Base-by-base conservation (phyloP, 2,888 invertebrate species). In the Hydroisotoma schaefferi region DNA sequence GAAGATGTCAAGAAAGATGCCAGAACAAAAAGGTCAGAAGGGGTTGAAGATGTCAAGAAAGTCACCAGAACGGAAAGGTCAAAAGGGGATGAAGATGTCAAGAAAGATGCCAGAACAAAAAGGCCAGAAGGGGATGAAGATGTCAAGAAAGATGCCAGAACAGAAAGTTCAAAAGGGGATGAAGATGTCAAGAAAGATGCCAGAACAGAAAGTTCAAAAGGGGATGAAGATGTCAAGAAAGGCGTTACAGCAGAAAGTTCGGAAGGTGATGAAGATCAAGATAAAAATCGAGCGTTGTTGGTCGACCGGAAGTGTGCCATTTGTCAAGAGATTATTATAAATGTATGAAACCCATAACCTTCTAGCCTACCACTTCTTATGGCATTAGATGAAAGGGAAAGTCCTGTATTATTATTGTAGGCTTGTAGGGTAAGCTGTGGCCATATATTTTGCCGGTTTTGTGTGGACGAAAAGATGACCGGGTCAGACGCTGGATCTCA, bases 371-470 rank as follows among this genome's bases (percentile, higher is more conserved):
- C 33, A 6, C 20, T 40, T 15, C 40, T 4, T 40, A 10, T 8
- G 20, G n/a, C 5, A 5, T 15, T 15, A 40, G n/a, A 10, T 40
- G 8, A 20, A 40, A 40, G 4, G 15, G n/a, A 20, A 10, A 18
- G 15, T 33, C 33, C 6, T 6, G 33, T 33, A 10, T 10, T 33
- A 33, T 15, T 5, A 8, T 40, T 40, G n/a, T 18, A 63, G 63
- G 59, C 59, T 3, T 59, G 63, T 43, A 59, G 63, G 5, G 54
- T 59, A 3, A 57, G 57, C 28, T 63, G 63, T 27, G 63, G 59
- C 1, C 63, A 63, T 25, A 49, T 29, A 8, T 63, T 49, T 44
- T 63, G 63, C 38, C 63, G 63, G 4, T 43, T 59, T 28, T 63
- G 63, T 33, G n/a, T 63, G 10, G 59, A 63, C 43, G 48, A 53